Conservation (phyloP, 2,888 invertebrate species). For the Syrista parreyssii region DNA sequence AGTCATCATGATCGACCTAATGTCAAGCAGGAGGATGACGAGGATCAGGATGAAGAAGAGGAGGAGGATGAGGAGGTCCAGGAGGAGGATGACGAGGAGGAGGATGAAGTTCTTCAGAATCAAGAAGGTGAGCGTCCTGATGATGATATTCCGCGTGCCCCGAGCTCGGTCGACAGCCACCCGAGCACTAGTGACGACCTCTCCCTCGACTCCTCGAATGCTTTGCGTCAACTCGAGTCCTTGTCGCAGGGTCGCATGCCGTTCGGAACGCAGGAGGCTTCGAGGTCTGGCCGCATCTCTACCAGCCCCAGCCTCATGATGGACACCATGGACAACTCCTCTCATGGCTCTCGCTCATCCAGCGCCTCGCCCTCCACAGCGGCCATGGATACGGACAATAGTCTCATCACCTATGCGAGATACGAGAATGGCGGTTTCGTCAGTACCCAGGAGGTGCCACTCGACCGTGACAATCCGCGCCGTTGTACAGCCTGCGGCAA, state of each 20-base stretch:
- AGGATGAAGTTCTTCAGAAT: conserved; percentile 47
- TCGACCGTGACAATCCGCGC: conserved; percentile 91
- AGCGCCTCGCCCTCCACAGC: conserved; percentile 65
- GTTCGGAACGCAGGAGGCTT: conserved; percentile 65
- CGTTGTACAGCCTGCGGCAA: conserved; percentile 93
- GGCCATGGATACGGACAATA: conserved; percentile 64
- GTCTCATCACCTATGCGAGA: conserved; percentile 73
- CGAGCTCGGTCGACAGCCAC: conserved; percentile 70
- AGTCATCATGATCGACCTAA: background rate
- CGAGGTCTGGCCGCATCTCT: conserved; percentile 72
- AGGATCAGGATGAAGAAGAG: conserved; percentile 42
- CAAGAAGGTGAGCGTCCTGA: conserved; percentile 46
- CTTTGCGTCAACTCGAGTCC: conserved; percentile 81
- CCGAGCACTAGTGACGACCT: conserved; percentile 69
- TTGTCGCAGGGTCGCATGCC: conserved; percentile 78
- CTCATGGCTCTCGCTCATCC: conserved; percentile 65
- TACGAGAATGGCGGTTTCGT: conserved; percentile 81
- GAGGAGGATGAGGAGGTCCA: conserved; percentile 53
- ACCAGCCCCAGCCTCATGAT: conserved; percentile 70
- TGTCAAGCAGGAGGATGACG: conserved; percentile 35
- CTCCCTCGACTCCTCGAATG: conserved; percentile 71
- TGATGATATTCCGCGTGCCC: conserved; percentile 63
- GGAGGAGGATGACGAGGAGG: conserved; percentile 36
- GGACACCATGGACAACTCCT: conserved; percentile 63
- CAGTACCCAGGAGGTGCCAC: conserved; percentile 83